phyloP scores from a whole-genome alignment of 1,140 invertebrate genomes.

The Bombus difficillimus region DNA sequence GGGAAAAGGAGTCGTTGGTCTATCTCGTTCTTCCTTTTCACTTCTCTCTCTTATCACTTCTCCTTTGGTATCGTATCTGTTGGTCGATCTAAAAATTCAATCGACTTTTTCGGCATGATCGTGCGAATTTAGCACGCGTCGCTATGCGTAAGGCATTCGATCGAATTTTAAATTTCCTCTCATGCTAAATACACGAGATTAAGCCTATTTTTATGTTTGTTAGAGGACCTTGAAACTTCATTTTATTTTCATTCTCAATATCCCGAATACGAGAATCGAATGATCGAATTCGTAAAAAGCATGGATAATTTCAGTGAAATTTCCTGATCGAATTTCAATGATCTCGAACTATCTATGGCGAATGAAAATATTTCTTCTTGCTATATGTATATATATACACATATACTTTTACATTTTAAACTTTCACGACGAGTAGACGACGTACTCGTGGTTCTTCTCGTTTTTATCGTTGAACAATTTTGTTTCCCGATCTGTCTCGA shows the following conservation, averaged over 20 bases:
- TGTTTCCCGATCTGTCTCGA: too few species aligned
- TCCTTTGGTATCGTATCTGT: conserved; percentile 35
- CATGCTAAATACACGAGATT: neutral
- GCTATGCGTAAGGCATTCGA: neutral
- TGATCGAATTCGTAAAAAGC: neutral
- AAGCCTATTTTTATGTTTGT: neutral
- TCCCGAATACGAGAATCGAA: neutral
- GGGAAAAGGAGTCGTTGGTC: conserved; percentile 4
- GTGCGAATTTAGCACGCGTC: conserved; percentile 43
- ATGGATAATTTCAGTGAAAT: neutral
- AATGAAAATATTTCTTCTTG: neutral
- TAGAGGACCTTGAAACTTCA: conserved; percentile 9
- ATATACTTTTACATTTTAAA: too few species aligned
- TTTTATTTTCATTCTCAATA: neutral
- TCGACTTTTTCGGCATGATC: conserved; percentile 34
- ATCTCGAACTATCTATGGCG: neutral
- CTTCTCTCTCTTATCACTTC: neutral
- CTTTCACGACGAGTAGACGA: too few species aligned
- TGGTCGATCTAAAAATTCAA: conserved; percentile 53
- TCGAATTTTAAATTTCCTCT: conserved; percentile 56
- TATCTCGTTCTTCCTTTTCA: neutral
- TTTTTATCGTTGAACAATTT: too few species aligned
- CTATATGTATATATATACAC: neutral
- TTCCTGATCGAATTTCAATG: neutral
- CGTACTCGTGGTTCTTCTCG: too few species aligned